Base-by-base conservation (phyloP, 1,140 invertebrate species). In the Heliothis virescens region DNA sequence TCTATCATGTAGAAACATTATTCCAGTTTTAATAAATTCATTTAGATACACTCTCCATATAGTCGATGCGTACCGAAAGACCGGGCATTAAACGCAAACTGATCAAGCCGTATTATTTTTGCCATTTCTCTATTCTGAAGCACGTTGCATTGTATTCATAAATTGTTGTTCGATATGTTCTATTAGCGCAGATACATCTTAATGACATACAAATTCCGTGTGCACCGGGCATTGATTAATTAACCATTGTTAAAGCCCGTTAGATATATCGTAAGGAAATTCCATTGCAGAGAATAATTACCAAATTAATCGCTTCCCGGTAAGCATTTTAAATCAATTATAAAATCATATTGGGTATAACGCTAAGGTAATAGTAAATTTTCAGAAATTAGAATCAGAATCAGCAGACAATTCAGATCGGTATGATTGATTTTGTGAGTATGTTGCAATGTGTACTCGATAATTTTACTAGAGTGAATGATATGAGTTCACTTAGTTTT, bases 211-310 rank as follows among this genome's bases (percentile, higher is more conserved):
- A 21, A 18, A 18, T 21, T 15, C 7, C 34, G 57, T 21, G n/a
- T 57, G 26, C 55, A 26, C 5, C n/a, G n/a, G 12, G 50, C 26
- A 21, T 50, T 72, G 26, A 69, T 76, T 75, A 75, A 80, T 57
- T 69, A 55, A 52, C 67, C 50, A 77, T 82, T 77, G 67, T 72
- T 72, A 60, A 74, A 63, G 10, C 41, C 53, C 26, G 71, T 21
- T 34, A 80, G 13, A 18, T 47, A 53, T 34, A 80, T 67, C 47
- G 12, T 62, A 12, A 75, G 62, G 71, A 67, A 74, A 50, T 16
- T 21, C 13, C 62, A 50, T 16, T 34, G 34, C 0, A n/a, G 53
- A 47, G 29, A 16, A 29, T 63, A 16, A 47, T 21, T 26, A 29
- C 9, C n/a, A 11, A 53, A 12, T 3, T 13, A n/a, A 29, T 52